Conservation (phyloP, 2,113 vertebrate species). For the Brachirus orientalis region DNA sequence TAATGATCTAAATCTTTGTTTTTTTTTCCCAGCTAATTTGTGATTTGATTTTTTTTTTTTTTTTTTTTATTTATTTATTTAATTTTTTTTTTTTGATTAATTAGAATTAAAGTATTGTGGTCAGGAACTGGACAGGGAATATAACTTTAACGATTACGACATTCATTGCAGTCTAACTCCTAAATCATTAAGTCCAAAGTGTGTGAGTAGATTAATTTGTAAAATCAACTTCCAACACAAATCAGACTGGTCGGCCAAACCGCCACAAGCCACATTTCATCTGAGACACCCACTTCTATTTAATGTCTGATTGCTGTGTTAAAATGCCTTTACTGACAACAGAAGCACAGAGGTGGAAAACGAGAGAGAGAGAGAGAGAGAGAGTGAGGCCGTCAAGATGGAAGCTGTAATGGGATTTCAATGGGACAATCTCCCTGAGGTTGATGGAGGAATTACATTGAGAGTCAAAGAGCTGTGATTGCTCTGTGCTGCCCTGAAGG, state of each 20-base stretch:
- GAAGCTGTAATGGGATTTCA: constrained; percentile 77
- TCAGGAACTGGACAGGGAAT: constrained; percentile 15
- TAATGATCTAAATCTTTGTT: not conserved
- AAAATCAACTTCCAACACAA: constrained; percentile 32
- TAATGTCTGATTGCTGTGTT: constrained; percentile 67
- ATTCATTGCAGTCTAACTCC: constrained; percentile 18
- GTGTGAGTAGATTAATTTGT: constrained; percentile 43
- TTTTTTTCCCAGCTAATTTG: not conserved
- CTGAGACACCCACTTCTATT: constrained; percentile 38
- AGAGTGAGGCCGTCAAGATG: constrained; percentile 55
- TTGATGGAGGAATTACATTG: constrained; percentile 67
- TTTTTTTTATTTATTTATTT: too few species aligned
- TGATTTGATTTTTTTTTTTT: too few species aligned
- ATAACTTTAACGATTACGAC: constrained; percentile 37
- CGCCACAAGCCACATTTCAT: constrained; percentile 56
- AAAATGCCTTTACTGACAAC: constrained; percentile 71
- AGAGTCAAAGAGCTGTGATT: constrained; percentile 71
- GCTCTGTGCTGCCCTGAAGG: constrained; percentile 55
- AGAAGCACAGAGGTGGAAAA: constrained; percentile 51
- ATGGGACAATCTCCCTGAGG: constrained; percentile 73
- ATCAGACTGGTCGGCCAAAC: constrained; percentile 45
- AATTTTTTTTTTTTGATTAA: too few species aligned
- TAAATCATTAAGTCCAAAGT: constrained; percentile 43
- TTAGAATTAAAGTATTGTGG: constrained; percentile 8
- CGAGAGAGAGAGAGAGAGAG: not conserved